These are phyloP conservation scores for Anarrhichthys ocellatus DNA, from an alignment of 2,113 vertebrate species.

Conservation along the genomic window DNA sequence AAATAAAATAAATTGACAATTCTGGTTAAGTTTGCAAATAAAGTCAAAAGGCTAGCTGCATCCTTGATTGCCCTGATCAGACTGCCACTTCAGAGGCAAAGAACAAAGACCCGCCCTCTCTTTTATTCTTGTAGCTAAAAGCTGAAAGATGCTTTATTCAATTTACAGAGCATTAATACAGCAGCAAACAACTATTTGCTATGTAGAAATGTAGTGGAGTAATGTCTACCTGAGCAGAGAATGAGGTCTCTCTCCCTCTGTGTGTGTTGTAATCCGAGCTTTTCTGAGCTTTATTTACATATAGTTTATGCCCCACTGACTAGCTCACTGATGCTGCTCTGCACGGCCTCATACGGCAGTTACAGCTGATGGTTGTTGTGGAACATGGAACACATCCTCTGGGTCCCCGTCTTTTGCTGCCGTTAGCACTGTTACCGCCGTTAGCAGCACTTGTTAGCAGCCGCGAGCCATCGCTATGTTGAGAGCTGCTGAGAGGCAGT, in stretches of 20 bases:
- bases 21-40: not conserved
- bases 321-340: too few species aligned
- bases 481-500: not conserved
- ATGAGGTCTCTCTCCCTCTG: not conserved
- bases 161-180: not conserved
- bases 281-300: not conserved
- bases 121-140: not conserved
- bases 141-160: not conserved
- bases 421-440: too few species aligned
- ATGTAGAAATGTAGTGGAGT: not conserved
- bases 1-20: not conserved
- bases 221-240: not conserved
- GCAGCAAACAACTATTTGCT: not conserved
- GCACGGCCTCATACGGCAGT: too few species aligned
- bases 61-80: not conserved
- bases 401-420: too few species aligned
- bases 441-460: too few species aligned
- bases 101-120: not conserved
- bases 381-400: too few species aligned
- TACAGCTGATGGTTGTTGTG: too few species aligned
- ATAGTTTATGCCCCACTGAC: not conserved
- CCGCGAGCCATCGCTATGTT: not conserved
- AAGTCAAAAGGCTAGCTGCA: not conserved
- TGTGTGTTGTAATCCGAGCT: not conserved
- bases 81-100: conserved; percentile 1